Conservation (phyloP, 1,140 invertebrate species). For the Ylistrum balloti region DNA sequence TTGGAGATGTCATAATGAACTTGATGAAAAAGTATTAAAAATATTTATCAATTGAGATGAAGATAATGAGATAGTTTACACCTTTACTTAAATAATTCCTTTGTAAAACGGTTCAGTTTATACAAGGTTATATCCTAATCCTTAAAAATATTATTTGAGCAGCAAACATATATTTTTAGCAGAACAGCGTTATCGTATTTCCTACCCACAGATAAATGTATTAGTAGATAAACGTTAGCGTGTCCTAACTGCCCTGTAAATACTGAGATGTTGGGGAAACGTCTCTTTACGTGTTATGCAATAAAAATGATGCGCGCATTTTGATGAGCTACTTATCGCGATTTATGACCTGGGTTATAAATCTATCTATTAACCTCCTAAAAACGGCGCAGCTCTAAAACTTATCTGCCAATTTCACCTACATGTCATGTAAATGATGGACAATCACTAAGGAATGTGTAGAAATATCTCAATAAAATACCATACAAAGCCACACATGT, state of each 20-base stretch:
- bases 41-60: too few species aligned
- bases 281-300: background rate
- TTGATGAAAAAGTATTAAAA: too few species aligned
- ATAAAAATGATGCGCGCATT: constrained; percentile 1
- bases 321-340: background rate
- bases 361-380: background rate
- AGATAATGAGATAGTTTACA: background rate
- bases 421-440: too few species aligned
- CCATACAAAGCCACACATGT: background rate
- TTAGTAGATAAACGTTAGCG: background rate
- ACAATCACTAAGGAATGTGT: background rate
- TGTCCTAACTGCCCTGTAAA: background rate
- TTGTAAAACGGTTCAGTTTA: background rate
- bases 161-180: background rate
- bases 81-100: background rate
- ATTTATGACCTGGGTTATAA: background rate
- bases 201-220: background rate
- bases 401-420: too few species aligned
- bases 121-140: background rate
- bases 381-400: background rate
- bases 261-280: background rate
- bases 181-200: background rate
- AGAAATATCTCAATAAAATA: background rate
- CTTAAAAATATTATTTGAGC: background rate
- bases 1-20: too few species aligned